These are phyloP conservation scores for Camponotus pennsylvanicus DNA, from an alignment of 1,140 invertebrate species.

Conservation along the genomic window DNA sequence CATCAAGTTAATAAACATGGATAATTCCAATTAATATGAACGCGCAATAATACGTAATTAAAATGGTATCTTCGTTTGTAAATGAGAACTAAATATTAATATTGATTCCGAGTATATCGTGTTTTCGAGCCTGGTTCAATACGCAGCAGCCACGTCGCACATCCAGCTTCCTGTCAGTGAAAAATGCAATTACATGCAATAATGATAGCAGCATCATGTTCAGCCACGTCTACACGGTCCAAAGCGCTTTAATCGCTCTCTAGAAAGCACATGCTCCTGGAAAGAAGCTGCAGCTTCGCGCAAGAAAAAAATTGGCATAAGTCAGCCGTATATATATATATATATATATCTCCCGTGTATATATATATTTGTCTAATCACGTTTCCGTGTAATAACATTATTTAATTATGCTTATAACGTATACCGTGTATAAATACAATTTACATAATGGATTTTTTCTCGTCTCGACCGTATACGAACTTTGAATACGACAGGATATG, in stretches of 20 bases:
- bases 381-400: not conserved
- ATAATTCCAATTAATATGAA: conserved; percentile 7
- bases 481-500: conserved; percentile 2
- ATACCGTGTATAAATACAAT: not conserved
- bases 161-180: conserved; percentile 46
- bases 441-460: conserved; percentile 12
- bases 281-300: conserved; percentile 64
- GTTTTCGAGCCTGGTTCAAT: conserved; percentile 23
- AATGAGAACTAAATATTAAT: conserved; percentile 22
- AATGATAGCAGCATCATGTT: conserved; percentile 64
- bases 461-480: not conserved
- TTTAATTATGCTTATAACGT: not conserved
- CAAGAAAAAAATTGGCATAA: conserved; percentile 56
- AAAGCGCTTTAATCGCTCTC: conserved; percentile 53
- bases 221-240: conserved; percentile 66
- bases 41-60: conserved; percentile 13
- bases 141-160: conserved; percentile 32
- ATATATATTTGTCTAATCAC: conserved; percentile 21
- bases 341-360: not conserved
- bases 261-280: conserved; percentile 70
- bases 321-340: not conserved
- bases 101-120: not conserved
- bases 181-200: conserved; percentile 71
- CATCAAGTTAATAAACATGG: conserved; percentile 3
- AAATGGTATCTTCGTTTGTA: not conserved